A percentile compares a stretch with the other conserved stretches of the same genome.
These are phyloP conservation scores for Sebastes trivittatus DNA, from an alignment of 2,797 vertebrate genomes.

Conservation along the genomic window DNA sequence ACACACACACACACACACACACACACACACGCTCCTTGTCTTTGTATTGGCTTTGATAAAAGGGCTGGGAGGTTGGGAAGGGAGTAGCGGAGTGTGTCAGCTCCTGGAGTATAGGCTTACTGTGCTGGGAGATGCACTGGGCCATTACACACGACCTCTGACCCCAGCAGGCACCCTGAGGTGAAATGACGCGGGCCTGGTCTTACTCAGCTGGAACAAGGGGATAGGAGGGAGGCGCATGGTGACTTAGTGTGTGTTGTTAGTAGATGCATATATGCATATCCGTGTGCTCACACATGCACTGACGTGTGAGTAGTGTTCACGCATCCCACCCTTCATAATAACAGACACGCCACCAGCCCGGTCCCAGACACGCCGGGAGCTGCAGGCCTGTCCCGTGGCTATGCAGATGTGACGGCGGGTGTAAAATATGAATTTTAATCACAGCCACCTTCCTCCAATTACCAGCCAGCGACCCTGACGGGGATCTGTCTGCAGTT, in stretches of 20 bases:
- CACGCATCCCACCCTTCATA: conserved; percentile 51
- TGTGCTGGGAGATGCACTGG: conserved; percentile 83
- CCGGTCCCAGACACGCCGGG: background rate
- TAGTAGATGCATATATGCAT: conserved; percentile 24
- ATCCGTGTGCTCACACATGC: background rate
- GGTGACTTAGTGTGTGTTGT: conserved; percentile 35
- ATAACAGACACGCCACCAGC: conserved; percentile 12
- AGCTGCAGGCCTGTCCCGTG: conserved; percentile 71
- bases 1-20: conserved; percentile 27
- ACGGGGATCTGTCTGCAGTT: conserved; percentile 71
- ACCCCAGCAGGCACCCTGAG: conserved; percentile 82
- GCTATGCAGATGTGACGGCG: conserved; percentile 78
- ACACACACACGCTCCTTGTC: conserved; percentile 50
- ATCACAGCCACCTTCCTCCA: conserved; percentile 75
- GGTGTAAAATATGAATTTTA: conserved; percentile 76
- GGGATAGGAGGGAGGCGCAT: conserved; percentile 49
- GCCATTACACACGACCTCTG: conserved; percentile 87
- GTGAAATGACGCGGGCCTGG: conserved; percentile 85
- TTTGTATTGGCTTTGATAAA: conserved; percentile 75
- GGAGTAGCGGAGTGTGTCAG: conserved; percentile 78
- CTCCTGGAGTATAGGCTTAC: conserved; percentile 82
- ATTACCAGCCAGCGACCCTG: conserved; percentile 78
- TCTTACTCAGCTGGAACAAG: conserved; percentile 84
- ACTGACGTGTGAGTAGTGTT: conserved; percentile 30
- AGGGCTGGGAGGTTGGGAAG: conserved; percentile 16